Percentiles rank a stretch among this genome's conserved stretches.
Conservation (phyloP, 2,888 invertebrate species). For the Tenthredo amoena region DNA sequence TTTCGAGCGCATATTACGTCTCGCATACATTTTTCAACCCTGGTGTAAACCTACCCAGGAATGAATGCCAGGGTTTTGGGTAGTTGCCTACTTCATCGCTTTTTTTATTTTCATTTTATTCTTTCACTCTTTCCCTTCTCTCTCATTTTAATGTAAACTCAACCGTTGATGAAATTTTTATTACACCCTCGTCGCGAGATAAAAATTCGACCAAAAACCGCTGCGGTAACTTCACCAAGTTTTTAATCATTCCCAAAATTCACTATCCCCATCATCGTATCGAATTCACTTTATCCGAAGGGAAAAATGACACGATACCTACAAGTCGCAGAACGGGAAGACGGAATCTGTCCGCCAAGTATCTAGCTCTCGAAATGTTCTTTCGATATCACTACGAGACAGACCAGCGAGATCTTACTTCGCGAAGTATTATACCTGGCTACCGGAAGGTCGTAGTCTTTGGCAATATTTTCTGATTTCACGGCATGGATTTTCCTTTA, state of each 20-base stretch:
- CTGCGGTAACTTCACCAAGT: neutral
- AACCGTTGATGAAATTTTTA: conserved; percentile 30
- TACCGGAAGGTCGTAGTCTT: too few species aligned
- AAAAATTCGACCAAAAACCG: conserved; percentile 3
- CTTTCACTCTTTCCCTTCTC: neutral
- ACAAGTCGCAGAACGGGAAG: too few species aligned
- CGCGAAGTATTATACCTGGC: too few species aligned
- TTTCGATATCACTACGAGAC: too few species aligned
- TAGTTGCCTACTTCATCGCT: neutral
- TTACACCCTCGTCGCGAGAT: neutral
- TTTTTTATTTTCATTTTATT: neutral
- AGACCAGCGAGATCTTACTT: too few species aligned
- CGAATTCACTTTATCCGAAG: too few species aligned
- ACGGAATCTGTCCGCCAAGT: too few species aligned
- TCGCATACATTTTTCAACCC: neutral
- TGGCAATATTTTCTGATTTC: too few species aligned
- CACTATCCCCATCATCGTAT: too few species aligned
- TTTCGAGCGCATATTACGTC: conserved; percentile 65
- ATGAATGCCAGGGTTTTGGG: neutral
- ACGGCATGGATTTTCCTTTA: too few species aligned
- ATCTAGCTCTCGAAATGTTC: too few species aligned
- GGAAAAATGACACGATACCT: too few species aligned
- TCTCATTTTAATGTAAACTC: neutral
- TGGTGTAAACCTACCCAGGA: neutral
- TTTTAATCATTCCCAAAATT: neutral